Percentiles rank a stretch among this genome's conserved stretches.
Conservation (phyloP, 2,797 vertebrate genomes). For the Avahi laniger region DNA sequence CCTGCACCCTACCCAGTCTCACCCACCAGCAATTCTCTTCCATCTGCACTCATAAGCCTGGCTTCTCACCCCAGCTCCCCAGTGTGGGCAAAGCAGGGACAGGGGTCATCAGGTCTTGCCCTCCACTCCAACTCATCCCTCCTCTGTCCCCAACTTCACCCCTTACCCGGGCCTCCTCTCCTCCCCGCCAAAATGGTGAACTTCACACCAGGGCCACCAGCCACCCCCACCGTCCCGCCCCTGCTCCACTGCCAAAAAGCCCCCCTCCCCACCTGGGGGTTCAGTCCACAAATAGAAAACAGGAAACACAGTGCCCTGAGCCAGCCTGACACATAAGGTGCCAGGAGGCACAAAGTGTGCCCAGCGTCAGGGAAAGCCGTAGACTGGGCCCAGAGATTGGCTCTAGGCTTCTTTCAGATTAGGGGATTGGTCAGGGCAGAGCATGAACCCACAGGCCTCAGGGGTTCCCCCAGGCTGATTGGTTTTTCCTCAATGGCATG, state of each 20-base stretch:
- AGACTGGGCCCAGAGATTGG: not conserved
- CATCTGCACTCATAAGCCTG: constrained; percentile 54
- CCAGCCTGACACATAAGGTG: not conserved
- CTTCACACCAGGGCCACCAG: not conserved
- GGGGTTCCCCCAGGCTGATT: not conserved
- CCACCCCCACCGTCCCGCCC: not conserved
- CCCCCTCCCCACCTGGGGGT: not conserved
- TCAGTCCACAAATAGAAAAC: constrained; percentile 21
- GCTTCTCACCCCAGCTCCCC: constrained; percentile 61
- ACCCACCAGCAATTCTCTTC: constrained; percentile 16
- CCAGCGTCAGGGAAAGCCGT: not conserved
- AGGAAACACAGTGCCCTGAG: not conserved
- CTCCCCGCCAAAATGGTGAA: not conserved
- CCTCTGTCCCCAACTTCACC: not conserved
- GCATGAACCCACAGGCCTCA: not conserved
- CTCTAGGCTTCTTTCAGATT: constrained; percentile 8
- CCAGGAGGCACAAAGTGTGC: not conserved
- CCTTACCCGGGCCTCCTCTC: constrained; percentile 63
- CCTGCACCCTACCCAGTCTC: constrained; percentile 32
- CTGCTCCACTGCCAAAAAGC: constrained; percentile 34
- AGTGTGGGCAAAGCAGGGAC: constrained; percentile 70
- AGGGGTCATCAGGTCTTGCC: constrained; percentile 80
- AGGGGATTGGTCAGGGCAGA: not conserved
- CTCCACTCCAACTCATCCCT: constrained; percentile 60
- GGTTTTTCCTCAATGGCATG: not conserved